phyloP scores from a whole-genome alignment of 2,113 vertebrate genomes.

The Mustelus asterias region DNA sequence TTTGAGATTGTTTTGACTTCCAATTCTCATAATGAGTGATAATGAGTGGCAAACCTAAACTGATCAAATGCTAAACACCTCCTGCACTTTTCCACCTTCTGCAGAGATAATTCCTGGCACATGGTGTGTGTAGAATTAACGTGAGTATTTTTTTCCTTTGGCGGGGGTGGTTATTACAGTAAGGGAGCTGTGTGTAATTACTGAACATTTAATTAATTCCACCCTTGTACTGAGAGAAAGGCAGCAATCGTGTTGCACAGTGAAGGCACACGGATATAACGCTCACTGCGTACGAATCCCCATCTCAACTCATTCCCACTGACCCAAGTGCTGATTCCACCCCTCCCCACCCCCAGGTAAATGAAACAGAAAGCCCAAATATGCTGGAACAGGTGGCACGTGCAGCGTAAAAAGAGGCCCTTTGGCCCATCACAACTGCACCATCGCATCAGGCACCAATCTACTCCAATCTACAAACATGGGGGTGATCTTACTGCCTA shows the following conservation, averaged over 20 bases:
- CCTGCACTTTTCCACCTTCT: neutral
- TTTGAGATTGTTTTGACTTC: constrained; percentile 13
- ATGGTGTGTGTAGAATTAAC: neutral
- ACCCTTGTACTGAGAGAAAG: neutral
- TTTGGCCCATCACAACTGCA: no score
- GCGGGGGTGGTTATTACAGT: neutral
- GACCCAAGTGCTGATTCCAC: neutral
- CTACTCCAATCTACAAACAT: no score
- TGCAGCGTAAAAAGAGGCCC: no score
- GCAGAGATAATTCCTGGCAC: neutral
- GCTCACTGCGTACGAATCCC: neutral
- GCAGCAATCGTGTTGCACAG: neutral
- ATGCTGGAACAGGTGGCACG: neutral
- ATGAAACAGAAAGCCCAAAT: neutral
- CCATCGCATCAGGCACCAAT: no score
- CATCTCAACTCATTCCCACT: neutral
- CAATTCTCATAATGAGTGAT: constrained; percentile 17
- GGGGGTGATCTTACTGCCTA: no score
- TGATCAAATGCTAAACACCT: neutral
- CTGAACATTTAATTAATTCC: constrained; percentile 14
- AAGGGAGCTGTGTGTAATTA: neutral
- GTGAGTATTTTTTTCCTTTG: neutral
- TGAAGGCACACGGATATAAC: neutral
- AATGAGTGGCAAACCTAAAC: neutral
- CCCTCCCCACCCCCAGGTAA: no score